Percentiles rank a stretch among this genome's conserved stretches.
These are phyloP conservation scores for Nothobranchius kuhntae DNA, from an alignment of 2,113 vertebrate species.

Conservation along the genomic window DNA sequence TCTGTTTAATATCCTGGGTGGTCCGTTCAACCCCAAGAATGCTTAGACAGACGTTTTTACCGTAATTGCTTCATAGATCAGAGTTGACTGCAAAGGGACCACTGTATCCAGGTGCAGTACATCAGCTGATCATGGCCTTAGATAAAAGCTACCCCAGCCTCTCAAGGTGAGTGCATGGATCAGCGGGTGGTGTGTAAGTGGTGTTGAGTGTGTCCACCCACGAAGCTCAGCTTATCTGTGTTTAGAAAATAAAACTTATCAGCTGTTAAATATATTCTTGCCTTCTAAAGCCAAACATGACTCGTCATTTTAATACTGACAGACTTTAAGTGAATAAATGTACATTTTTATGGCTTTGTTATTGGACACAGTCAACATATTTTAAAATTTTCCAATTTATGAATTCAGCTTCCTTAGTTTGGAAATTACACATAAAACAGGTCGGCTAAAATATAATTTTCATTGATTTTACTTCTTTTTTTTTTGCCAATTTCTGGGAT, in stretches of 20 bases:
- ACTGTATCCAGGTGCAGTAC: slow-evolving; percentile 45
- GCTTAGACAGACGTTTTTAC: slow-evolving; percentile 71
- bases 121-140: slow-evolving; percentile 57
- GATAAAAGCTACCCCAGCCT: slow-evolving; percentile 40
- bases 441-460: no score
- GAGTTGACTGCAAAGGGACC: slow-evolving; percentile 26
- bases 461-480: no score
- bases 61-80: slow-evolving; percentile 70
- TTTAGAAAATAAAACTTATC: neutral
- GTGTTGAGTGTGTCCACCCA: slow-evolving; percentile 7
- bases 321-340: no score
- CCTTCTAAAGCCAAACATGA: no score
- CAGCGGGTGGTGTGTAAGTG: slow-evolving; percentile 16
- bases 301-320: no score
- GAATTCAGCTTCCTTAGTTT: no score
- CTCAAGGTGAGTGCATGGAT: slow-evolving; percentile 50
- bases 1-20: slow-evolving; percentile 67
- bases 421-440: no score
- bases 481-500: no score
- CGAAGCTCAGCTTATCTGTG: slow-evolving; percentile 4
- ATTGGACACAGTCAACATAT: no score
- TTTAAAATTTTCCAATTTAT: no score
- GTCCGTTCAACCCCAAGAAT: slow-evolving; percentile 67
- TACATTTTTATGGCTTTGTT: no score
- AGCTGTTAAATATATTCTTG: neutral